Percentiles rank a stretch among this genome's conserved stretches.
phyloP scores from a whole-genome alignment of 2,113 vertebrate species.

The Cephalopholis sonnerati region DNA sequence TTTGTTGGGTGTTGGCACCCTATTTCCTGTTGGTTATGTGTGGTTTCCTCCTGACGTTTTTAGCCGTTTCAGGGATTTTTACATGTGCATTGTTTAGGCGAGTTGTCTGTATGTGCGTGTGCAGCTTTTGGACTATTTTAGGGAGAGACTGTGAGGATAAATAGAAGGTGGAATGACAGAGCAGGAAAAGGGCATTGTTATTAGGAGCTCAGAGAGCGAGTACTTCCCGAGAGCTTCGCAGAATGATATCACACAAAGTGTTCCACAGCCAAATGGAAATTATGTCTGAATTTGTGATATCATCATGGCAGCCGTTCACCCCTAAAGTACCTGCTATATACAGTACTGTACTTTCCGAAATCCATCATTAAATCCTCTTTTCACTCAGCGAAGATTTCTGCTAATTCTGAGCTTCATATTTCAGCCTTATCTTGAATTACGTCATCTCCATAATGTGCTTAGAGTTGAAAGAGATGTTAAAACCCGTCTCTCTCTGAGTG shows the following conservation, averaged over 20 bases:
- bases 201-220: constrained; percentile 29
- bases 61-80: constrained; percentile 51
- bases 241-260: constrained; percentile 36
- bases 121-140: constrained; percentile 65
- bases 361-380: constrained; percentile 63
- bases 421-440: constrained; percentile 62
- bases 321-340: constrained; percentile 25
- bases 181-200: constrained; percentile 72
- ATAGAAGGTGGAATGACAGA: constrained; percentile 48
- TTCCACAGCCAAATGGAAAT: constrained; percentile 42
- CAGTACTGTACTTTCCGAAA: constrained; percentile 37
- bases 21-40: constrained; percentile 61
- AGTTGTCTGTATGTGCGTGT: constrained; percentile 27
- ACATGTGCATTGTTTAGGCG: constrained; percentile 51
- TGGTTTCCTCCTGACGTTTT: constrained; percentile 56
- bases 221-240: constrained; percentile 4
- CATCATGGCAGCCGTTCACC: constrained; percentile 33
- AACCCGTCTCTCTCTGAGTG: constrained; percentile 46
- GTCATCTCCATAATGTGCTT: constrained; percentile 57
- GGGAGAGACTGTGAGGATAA: constrained; percentile 34
- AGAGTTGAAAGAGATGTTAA: constrained; percentile 56
- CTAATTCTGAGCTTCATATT: constrained; percentile 59
- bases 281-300: constrained; percentile 43
- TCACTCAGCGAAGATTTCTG: constrained; percentile 38
- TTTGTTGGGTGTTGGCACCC: constrained; percentile 54